Evolutionary conservation across 1,140 invertebrate species (phyloP), one percentile per base, ranked within the genome.

Genomic region (Drosophila insularis): DNA sequence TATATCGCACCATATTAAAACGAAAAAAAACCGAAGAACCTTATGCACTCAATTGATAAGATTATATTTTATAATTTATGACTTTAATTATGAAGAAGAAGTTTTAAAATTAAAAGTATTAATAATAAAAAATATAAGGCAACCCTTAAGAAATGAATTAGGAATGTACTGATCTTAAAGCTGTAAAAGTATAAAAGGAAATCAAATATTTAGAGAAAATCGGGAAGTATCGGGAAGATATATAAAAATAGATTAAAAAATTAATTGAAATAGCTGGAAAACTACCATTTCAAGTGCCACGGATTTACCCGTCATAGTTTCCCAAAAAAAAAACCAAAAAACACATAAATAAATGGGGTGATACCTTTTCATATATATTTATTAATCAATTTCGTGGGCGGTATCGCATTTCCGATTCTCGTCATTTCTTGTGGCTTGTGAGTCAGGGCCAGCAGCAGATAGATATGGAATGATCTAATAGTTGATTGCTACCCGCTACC

Each of bases 1-100:
- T 27, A 27, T 35, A 68, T 74, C 58, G 50, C 62, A 62, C 56
- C 53, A 46, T 65, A 66, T 78, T 50, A 4, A 50, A 19, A 50
- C 2, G 1, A 35, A 35, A 35, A 35, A 35, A 0, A 46, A 46
- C 39, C n/a, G 1, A 21, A 21, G 0, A 43, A 65, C 63, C 40
- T 55, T 73, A 66, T 74, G 75, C 75, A 64, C 39, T 60, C 31
- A 62, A 63, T 13, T 43, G 82, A 89, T 87, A 82, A 79, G 84
- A 78, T 58, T 72, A 71, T 35, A 54, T 67, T 74, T 32, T 63
- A 67, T 74, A 74, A 73, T 74, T 78, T 71, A 71, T 78, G 71
- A 77, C 62, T 56, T 39, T 63, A 17, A 11, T 50, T 21, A 10
- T 21, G 8, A 50, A 27, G 27, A 50, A 50, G 27, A 60, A 53